A percentile compares a stretch with the other conserved stretches of the same genome.
Evolutionary conservation across 35 echinoderm and acorn worm genomes (phyloP).

Genomic region (Ophioderma brevispina): DNA sequence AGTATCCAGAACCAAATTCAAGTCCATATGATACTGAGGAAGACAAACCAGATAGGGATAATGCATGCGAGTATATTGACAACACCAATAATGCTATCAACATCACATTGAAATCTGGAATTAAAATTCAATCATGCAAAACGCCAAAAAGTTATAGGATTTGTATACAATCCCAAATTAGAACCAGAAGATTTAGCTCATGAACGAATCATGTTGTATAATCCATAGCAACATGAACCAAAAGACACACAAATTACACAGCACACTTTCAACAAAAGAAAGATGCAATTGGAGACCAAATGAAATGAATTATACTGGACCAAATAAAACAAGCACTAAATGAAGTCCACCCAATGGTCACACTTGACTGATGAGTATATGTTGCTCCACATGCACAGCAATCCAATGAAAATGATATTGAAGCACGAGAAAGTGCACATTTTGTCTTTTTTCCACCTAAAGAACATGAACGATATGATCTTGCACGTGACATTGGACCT

Average conservation of each 20-base stretch:
- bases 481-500: background rate
- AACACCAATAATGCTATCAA: background rate
- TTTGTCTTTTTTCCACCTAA: background rate
- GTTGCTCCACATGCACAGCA: background rate
- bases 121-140: background rate
- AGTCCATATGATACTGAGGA: background rate
- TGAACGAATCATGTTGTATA: background rate
- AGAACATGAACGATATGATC: background rate
- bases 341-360: background rate
- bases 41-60: background rate
- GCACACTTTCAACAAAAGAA: background rate
- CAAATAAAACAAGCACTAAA: background rate
- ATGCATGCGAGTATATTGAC: background rate
- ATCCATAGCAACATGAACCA: background rate
- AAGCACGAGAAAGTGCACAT: background rate
- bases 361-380: background rate
- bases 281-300: background rate
- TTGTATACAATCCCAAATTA: background rate
- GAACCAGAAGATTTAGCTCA: background rate
- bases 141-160: background rate
- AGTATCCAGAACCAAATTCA: background rate
- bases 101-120: background rate
- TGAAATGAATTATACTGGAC: background rate
- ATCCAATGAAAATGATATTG: background rate
- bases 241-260: background rate